These are phyloP conservation scores for Teleiodes luculella DNA, from an alignment of 2,888 invertebrate species.

Conservation along the genomic window DNA sequence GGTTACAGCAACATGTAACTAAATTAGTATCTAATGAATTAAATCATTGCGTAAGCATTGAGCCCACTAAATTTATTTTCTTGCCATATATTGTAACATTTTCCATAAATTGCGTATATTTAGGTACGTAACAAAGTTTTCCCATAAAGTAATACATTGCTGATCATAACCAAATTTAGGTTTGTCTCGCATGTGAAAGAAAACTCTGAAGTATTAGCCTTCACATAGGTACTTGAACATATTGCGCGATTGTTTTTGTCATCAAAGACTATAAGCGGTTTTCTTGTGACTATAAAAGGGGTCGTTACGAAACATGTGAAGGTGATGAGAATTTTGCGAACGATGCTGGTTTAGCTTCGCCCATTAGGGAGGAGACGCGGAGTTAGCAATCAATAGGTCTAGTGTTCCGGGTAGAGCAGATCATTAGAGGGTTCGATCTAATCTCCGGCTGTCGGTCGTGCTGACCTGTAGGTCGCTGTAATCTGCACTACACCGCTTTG, in stretches of 20 bases:
- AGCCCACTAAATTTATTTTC: too few species aligned
- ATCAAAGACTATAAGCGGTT: background rate
- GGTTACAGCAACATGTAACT: too few species aligned
- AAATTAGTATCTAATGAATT: too few species aligned
- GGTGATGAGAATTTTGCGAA: background rate
- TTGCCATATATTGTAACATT: background rate
- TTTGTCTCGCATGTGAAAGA: background rate
- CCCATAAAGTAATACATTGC: background rate
- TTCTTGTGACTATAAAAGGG: background rate
- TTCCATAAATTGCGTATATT: background rate
- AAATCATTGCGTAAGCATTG: too few species aligned
- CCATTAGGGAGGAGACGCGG: constrained; percentile 10
- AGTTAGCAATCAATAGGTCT: constrained; percentile 23
- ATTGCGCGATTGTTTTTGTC: constrained; percentile 6
- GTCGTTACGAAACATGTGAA: background rate
- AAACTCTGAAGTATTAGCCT: constrained; percentile 1
- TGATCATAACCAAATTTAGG: background rate
- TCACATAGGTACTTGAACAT: background rate
- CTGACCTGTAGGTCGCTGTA: constrained; percentile 38
- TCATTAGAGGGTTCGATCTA: constrained; percentile 34
- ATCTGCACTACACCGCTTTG: constrained; percentile 39
- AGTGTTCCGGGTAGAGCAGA: constrained; percentile 30
- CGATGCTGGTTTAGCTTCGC: constrained; percentile 2
- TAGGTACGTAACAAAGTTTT: background rate
- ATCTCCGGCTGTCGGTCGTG: constrained; percentile 37